Percentiles rank a stretch among this genome's conserved stretches.
Conservation (phyloP, 1,140 invertebrate species). For the Leptoteleia sp. region DNA sequence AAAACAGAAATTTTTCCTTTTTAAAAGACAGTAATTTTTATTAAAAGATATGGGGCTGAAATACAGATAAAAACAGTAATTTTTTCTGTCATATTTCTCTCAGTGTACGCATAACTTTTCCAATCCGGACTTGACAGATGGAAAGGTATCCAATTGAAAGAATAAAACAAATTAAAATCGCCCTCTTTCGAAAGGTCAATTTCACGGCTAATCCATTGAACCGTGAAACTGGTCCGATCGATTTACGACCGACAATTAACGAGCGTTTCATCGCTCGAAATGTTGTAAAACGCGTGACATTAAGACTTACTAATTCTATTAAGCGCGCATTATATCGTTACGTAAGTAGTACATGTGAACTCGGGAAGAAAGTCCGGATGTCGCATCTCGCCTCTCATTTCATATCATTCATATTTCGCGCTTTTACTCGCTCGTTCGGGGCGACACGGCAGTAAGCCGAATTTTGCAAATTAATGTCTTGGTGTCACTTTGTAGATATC, state of each 20-base stretch:
- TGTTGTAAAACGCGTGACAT: not conserved
- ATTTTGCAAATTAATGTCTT: not conserved
- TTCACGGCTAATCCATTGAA: not conserved
- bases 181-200: not conserved
- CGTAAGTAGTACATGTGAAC: conserved; percentile 18
- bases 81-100: too few species aligned
- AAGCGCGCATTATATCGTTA: conserved; percentile 5
- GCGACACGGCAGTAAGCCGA: not conserved
- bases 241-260: too few species aligned
- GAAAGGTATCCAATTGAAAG: too few species aligned
- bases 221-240: not conserved
- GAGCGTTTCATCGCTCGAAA: too few species aligned
- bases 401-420: not conserved
- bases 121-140: too few species aligned
- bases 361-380: conserved; percentile 21
- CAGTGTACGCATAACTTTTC: too few species aligned
- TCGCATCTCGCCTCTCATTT: conserved; percentile 7
- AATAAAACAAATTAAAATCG: not conserved
- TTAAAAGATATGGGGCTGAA: too few species aligned
- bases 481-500: conserved; percentile 28
- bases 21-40: too few species aligned
- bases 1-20: too few species aligned
- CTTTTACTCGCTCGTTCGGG: too few species aligned
- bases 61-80: too few species aligned
- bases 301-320: conserved; percentile 15